Conservation (phyloP, 2,888 invertebrate genomes). For the Thymelicus sylvestris region DNA sequence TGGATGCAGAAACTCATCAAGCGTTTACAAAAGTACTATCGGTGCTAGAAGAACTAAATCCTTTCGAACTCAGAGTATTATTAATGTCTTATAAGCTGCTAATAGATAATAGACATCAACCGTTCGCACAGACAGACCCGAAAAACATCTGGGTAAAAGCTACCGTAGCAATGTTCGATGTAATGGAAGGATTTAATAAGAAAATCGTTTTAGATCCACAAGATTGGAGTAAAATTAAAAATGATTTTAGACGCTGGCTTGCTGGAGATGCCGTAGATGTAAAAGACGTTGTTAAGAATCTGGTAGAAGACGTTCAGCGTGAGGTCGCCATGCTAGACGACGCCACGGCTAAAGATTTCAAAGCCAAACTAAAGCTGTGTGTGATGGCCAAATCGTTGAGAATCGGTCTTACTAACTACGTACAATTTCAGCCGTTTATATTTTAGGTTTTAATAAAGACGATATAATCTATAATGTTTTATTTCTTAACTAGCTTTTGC, state of each 20-base stretch:
- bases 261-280: neutral
- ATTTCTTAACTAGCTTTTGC: no score
- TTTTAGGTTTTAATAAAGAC: neutral
- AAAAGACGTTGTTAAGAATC: neutral
- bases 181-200: constrained; percentile 17
- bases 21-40: neutral
- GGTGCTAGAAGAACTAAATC: constrained; percentile 2
- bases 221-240: neutral
- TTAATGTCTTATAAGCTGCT: neutral
- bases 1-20: neutral
- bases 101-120: constrained; percentile 12
- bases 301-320: neutral
- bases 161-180: neutral
- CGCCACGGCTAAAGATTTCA: neutral
- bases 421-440: neutral
- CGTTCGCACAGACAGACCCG: neutral
- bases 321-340: neutral
- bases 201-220: neutral
- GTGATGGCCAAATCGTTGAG: neutral
- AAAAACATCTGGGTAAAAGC: neutral
- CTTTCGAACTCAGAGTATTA: neutral
- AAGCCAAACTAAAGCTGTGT: neutral
- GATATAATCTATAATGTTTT: no score
- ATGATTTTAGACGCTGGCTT: neutral
- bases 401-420: neutral